A percentile compares a stretch with the other conserved stretches of the same genome.
phyloP scores from a whole-genome alignment of 2,888 invertebrate species.

The Melanchra persicariae region DNA sequence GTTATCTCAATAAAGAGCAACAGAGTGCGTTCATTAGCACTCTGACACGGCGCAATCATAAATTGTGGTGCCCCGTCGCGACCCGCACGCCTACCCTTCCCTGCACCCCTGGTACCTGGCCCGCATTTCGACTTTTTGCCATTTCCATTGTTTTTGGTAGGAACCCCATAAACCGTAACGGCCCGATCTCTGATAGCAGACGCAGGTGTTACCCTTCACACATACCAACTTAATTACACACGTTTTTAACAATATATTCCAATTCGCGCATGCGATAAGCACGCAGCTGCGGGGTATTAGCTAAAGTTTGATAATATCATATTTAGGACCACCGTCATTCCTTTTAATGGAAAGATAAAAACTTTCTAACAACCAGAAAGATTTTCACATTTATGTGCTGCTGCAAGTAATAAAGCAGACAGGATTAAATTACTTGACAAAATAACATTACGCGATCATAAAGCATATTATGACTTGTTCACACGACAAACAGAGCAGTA shows the following conservation, averaged over 20 bases:
- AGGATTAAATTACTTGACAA: constrained; percentile 26
- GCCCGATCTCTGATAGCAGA: constrained; percentile 84
- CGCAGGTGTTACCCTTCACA: constrained; percentile 89
- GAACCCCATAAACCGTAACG: constrained; percentile 88
- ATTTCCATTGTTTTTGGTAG: constrained; percentile 89
- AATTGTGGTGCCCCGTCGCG: constrained; percentile 89
- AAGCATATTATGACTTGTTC: constrained; percentile 59
- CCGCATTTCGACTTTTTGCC: constrained; percentile 89
- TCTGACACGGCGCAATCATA: constrained; percentile 90
- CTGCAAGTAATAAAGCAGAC: constrained; percentile 46
- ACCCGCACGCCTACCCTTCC: constrained; percentile 85
- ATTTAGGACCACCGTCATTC: constrained; percentile 76
- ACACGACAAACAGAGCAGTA: constrained; percentile 76
- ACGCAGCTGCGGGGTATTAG: constrained; percentile 84
- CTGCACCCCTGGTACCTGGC: constrained; percentile 80
- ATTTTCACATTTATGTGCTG: constrained; percentile 37
- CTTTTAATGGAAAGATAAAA: constrained; percentile 74
- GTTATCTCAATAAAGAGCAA: constrained; percentile 90
- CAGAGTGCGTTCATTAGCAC: constrained; percentile 90
- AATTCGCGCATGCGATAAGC: constrained; percentile 83
- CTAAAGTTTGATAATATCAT: constrained; percentile 76
- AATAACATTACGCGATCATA: constrained; percentile 33
- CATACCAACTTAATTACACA: constrained; percentile 87
- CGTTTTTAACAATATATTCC: constrained; percentile 83
- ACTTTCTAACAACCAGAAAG: constrained; percentile 57